A percentile compares a stretch with the other conserved stretches of the same genome.
These are phyloP conservation scores for Lophura nycthemera DNA, from an alignment of 2,113 vertebrate genomes.

Conservation along the genomic window DNA sequence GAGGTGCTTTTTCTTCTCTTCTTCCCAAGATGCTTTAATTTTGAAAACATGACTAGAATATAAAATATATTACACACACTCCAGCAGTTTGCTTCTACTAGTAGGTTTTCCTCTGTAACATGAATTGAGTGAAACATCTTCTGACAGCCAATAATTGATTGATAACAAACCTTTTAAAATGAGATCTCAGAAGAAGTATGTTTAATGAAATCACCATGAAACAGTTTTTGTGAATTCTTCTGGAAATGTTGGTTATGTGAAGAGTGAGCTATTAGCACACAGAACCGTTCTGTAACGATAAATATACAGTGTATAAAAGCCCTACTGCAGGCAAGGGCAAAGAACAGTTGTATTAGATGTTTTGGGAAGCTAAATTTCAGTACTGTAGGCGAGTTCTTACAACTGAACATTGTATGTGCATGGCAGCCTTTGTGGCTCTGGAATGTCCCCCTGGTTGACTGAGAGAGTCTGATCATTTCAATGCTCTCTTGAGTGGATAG, in stretches of 20 bases:
- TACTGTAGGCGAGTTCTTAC: not conserved
- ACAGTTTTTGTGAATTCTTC: not conserved
- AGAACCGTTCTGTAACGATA: not conserved
- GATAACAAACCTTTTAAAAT: not conserved
- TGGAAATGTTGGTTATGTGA: not conserved
- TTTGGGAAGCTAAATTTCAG: not conserved
- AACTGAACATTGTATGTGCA: accelerated
- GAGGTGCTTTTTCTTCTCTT: not conserved
- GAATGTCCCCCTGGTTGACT: not conserved
- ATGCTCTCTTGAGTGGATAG: not conserved
- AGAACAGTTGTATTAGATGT: not conserved
- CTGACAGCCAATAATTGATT: not conserved
- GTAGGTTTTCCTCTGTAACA: not conserved
- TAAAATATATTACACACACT: not conserved
- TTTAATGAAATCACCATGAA: not conserved
- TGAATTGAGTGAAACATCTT: not conserved
- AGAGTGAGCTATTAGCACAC: not conserved
- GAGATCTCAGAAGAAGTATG: not conserved
- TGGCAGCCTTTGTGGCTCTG: not conserved
- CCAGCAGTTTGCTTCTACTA: not conserved
- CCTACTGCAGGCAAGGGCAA: not conserved
- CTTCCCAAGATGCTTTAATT: not conserved
- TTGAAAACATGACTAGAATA: not conserved
- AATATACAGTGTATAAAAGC: not conserved
- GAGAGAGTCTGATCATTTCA: not conserved